Percentiles rank a stretch among this genome's conserved stretches.
Conservation (phyloP, 2,113 vertebrate genomes). For the Lamprologus tigripictilis region DNA sequence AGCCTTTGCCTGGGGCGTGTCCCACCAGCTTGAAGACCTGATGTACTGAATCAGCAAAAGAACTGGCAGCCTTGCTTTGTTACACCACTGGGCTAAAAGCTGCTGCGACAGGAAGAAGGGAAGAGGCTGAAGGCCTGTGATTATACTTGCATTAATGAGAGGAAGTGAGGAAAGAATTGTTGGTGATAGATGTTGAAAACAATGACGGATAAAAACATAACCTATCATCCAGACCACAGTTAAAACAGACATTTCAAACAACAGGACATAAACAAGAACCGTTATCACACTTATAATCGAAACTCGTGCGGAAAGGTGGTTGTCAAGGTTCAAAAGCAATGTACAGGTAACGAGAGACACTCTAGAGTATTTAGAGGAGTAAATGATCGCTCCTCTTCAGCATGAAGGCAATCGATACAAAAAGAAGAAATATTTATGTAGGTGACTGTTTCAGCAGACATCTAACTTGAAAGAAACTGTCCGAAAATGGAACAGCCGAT, state of each 20-base stretch:
- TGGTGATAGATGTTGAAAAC: neutral
- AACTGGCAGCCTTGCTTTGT: slow-evolving; percentile 2
- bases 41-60: slow-evolving; percentile 9
- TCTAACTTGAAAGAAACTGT: neutral
- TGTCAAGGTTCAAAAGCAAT: neutral
- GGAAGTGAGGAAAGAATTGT: neutral
- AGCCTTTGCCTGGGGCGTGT: slow-evolving; percentile 33
- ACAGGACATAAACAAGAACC: neutral
- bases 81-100: slow-evolving; percentile 1
- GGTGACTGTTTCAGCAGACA: neutral
- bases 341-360: neutral
- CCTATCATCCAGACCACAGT: neutral
- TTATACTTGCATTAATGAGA: slow-evolving; percentile 7
- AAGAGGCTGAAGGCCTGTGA: neutral
- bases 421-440: neutral
- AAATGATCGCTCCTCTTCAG: neutral
- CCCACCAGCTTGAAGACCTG: slow-evolving; percentile 52
- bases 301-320: neutral
- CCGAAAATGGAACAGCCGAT: neutral
- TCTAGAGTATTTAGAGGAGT: neutral
- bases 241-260: neutral
- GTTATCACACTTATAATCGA: neutral
- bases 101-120: slow-evolving; percentile 8
- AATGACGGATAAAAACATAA: neutral
- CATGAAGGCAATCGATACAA: slow-evolving; percentile 23